Base-by-base conservation (phyloP, 2,888 invertebrate species). In the Drymonia ruficornis region DNA sequence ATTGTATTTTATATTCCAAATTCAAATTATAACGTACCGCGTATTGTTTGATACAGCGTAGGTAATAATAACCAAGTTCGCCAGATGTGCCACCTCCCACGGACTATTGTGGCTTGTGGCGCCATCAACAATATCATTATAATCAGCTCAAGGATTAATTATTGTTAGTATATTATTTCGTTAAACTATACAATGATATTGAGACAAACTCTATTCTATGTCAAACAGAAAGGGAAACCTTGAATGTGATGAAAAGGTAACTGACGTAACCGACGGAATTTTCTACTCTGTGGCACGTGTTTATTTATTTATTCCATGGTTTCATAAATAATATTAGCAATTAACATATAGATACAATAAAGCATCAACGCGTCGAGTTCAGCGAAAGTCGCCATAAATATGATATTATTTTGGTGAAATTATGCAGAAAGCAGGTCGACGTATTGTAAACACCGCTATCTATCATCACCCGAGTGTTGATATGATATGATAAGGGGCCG, bases 31-130 rank as follows among this genome's bases (percentile, higher is more conserved):
- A 48, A 34, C 47, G 34, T 18, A 29, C 28, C 8, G 29, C 6
- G 13, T 45, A 45, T 28, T 46, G 46, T 46, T 45, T 56, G 53
- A 61, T 59, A 60, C 52, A 59, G 9, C 18, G 58, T n/a, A n/a
- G n/a, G n/a, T 71, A 70, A 70, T 71, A 71, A 70, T 70, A 71
- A 64, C 55, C 15, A 55, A 55, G 47, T 53, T 49, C 31, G 52
- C 71, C 78, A 80, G 75, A 79, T 79, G 78, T 79, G 68, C 48
- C 62, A 66, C 76, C 80, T 80, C 80, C 80, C 80, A 80, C 79
- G 74, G 65, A 65, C 69, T 56, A 68, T 66, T 65, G 64, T 64
- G 47, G 45, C 47, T 50, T 65, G 64, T 64, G 47, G 45, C 47
- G 47, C 67, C 56, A 61, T 66, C 62, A 58, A 63, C 61, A 60